A percentile compares a stretch with the other conserved stretches of the same genome.
phyloP scores from a whole-genome alignment of 92 coral and sea anemone genomes.

The Umimayanthus chanpuru region DNA sequence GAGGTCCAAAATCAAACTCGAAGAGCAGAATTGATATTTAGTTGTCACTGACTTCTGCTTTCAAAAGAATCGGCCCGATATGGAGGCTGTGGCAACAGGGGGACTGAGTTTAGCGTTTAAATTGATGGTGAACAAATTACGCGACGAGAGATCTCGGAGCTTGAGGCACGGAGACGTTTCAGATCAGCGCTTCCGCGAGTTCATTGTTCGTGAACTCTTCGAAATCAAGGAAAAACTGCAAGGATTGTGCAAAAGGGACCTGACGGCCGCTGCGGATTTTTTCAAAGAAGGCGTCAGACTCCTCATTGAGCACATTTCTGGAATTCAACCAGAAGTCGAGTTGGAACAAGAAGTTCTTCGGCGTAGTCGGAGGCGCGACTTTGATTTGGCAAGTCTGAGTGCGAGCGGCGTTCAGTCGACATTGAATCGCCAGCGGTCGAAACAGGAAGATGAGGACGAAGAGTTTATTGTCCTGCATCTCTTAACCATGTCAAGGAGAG shows the following conservation, averaged over 20 bases:
- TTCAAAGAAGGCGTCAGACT: conserved; percentile 69
- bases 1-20: background rate
- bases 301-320: conserved; percentile 57
- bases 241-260: conserved; percentile 64
- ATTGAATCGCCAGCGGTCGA: conserved; percentile 24
- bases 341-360: conserved; percentile 45
- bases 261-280: conserved; percentile 62
- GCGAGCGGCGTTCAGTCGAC: conserved; percentile 54
- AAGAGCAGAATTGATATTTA: background rate
- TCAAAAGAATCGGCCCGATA: background rate
- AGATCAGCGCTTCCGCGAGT: conserved; percentile 64
- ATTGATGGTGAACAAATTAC: conserved; percentile 60
- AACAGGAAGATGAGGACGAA: conserved; percentile 56
- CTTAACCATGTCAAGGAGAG: conserved; percentile 53
- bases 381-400: conserved; percentile 42
- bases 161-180: conserved; percentile 69
- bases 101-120: conserved; percentile 61
- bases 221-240: conserved; percentile 67
- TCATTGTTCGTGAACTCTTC: conserved; percentile 66
- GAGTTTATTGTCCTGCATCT: conserved; percentile 67
- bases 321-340: conserved; percentile 46
- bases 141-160: conserved; percentile 56
- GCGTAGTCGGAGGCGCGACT: conserved; percentile 33
- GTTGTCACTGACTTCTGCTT: background rate
- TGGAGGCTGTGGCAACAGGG: conserved; percentile 62